Base-by-base conservation (phyloP, 1,140 invertebrate genomes). In the Brachystomella parvula region DNA sequence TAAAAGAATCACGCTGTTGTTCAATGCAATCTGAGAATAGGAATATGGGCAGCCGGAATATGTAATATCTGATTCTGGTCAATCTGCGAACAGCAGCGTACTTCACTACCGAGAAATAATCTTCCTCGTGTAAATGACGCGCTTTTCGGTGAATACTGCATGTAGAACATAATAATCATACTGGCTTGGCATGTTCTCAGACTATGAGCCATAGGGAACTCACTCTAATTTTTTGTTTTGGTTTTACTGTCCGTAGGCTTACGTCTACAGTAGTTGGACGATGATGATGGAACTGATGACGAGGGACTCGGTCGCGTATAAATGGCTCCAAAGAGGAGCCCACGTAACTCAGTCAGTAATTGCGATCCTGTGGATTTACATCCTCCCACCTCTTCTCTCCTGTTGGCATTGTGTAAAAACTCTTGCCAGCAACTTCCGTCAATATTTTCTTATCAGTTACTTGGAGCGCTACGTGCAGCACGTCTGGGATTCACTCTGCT, bases 271-370 rank as follows among this genome's bases (percentile, higher is more conserved):
- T 53, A 17, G 49, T 53, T 53, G 49, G 12, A 24, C n/a, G 49
- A 39, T 6, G 49, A 53, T 53, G 21, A 53, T 53, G 49, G 49
- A 53, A 24, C 9, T 9, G 15, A 26, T 53, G 49, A 53, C 49
- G 49, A 53, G 24, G 24, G 12, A 15, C 9, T 9, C 49, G 9
- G 12, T 6, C 30, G 15, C 19, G 32, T 60, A 60, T 60, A 60
- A 60, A 60, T 60, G 58, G 58, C 6, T 26, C 12, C 12, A 28
- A 3, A 30, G 24, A 29, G 29, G 29, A 30, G 58, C 17, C 26
- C 9, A 19, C 12, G 24, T 24, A 35, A 30, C 30, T 60, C 58
- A 60, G 58, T 60, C 58, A 60, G 58, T 6, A 60, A 9, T 60
- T 60, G 58, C 29, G 26, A 32, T 60, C 9, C 58, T 60, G 6